Evolutionary conservation across 2,888 invertebrate species (phyloP), one percentile per base, ranked within the genome.

Genomic region (Protophormia terraenovae): DNA sequence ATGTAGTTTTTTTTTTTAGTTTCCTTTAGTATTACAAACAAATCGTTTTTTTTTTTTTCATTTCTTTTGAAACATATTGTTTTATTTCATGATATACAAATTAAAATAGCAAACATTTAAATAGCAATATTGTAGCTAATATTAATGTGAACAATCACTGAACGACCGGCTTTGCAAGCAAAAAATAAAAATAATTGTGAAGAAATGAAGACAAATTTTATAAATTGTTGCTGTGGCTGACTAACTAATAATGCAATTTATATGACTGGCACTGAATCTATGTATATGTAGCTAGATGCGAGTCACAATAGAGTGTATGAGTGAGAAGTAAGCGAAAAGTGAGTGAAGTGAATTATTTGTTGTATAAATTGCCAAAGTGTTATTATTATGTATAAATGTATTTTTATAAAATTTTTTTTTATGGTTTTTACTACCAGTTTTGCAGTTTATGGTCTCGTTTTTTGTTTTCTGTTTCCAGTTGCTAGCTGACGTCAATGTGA

Each of bases 401-500:
- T 81, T 67, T n/a, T 19, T 10, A 19, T 1, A 35, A 47, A 72
- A 53, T 73, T 35, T 66, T 24, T 71, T 81, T 75, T 76, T 76
- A 77, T 83, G 64, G 76, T 71, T 71, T 82, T 83, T 78, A 79
- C 60, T 79, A 79, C 73, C 60, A 79, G 79, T 73, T 83, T 83
- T 77, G 71, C 75, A 58, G 24, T 71, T 78, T 78, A 78, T 71
- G 62, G 69, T 77, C 16, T 71, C 19, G 55, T 69, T 69, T 62
- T n/a, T 72, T 67, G 72, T 67, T 73, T 80, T 71, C 72, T 41
- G n/a, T 79, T 79, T 41, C 82, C 60, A 71, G 86, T 83, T 83
- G 80, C 83, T 80, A 83, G 66, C 80, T 86, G 83, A 81, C 86
- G 86, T 86, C 86, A 86, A 86, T 86, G 64, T 85, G 82, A 79